These are phyloP conservation scores for Polymixis flavicincta DNA, from an alignment of 2,888 invertebrate species.

Conservation along the genomic window DNA sequence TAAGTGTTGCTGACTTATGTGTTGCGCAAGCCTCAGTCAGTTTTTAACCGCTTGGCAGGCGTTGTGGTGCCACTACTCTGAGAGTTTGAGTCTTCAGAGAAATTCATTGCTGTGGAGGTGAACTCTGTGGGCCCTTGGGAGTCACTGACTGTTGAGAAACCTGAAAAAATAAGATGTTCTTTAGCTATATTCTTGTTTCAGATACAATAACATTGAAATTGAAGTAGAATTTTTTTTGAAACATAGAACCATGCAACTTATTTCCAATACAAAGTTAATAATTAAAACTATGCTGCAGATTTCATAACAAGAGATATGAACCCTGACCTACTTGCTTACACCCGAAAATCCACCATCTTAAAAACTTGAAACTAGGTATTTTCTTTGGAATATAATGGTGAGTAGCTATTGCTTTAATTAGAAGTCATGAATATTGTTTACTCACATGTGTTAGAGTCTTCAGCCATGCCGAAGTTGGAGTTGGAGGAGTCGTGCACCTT, in stretches of 20 bases:
- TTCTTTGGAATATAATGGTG: background rate
- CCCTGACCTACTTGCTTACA: constrained; percentile 60
- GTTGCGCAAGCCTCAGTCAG: constrained; percentile 89
- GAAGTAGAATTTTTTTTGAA: background rate
- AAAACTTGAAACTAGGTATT: constrained; percentile 4
- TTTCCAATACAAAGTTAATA: background rate
- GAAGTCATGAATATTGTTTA: constrained; percentile 9
- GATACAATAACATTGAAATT: background rate
- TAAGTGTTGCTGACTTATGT: constrained; percentile 55
- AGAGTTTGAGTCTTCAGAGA: constrained; percentile 97
- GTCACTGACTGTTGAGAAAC: constrained; percentile 97
- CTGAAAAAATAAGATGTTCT: constrained; percentile 81
- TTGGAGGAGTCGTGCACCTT: constrained; percentile 93
- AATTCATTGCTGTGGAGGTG: constrained; percentile 96
- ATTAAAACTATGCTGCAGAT: constrained; percentile 1
- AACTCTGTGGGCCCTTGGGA: constrained; percentile 97
- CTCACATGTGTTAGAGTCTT: constrained; percentile 98
- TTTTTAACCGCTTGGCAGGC: constrained; percentile 94
- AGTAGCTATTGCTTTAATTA: background rate
- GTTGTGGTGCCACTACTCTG: constrained; percentile 94
- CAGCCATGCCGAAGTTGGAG: constrained; percentile 96
- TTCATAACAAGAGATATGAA: constrained; percentile 24
- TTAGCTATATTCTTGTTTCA: background rate
- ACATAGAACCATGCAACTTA: background rate
- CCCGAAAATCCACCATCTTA: constrained; percentile 41